Conservation (phyloP, 2,113 vertebrate species). For the Dasypus novemcinctus region DNA sequence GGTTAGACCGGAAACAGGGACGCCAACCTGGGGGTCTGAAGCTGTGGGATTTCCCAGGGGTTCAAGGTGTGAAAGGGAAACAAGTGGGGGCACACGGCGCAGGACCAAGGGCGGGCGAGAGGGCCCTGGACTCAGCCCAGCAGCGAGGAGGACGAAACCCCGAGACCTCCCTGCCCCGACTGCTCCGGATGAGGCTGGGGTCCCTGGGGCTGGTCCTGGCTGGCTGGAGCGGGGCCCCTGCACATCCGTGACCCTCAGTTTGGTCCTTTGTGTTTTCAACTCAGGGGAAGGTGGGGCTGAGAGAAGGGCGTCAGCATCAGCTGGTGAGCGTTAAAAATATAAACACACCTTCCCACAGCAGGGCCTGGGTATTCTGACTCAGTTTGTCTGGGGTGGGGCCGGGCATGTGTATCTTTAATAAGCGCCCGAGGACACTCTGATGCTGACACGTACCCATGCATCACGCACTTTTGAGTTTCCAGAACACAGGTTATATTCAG, state of each 20-base stretch:
- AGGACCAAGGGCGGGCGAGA: background rate
- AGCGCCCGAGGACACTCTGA: constrained; percentile 26
- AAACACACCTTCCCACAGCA: background rate
- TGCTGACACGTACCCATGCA: background rate
- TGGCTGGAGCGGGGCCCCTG: background rate
- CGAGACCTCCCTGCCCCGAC: too few relatives aligned
- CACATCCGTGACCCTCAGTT: background rate
- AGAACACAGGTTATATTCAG: constrained; percentile 25
- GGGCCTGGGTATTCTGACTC: constrained; percentile 43
- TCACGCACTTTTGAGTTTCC: background rate
- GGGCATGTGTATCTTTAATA: constrained; percentile 55
- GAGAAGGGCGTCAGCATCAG: background rate
- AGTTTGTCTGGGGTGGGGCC: constrained; percentile 36
- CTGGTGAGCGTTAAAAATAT: constrained; percentile 38
- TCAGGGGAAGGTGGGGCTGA: background rate
- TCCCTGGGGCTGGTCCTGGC: background rate
- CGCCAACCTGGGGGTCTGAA: background rate
- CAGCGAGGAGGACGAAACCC: background rate
- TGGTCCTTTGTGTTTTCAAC: background rate
- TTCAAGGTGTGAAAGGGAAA: background rate
- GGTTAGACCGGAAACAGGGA: background rate
- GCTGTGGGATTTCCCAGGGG: background rate
- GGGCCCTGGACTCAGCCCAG: background rate
- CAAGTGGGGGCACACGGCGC: too few relatives aligned
- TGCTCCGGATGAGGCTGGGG: rapidly evolving